Evolutionary conservation across 1,140 invertebrate species (phyloP).

Genomic region (Drosophila gunungcola): DNA sequence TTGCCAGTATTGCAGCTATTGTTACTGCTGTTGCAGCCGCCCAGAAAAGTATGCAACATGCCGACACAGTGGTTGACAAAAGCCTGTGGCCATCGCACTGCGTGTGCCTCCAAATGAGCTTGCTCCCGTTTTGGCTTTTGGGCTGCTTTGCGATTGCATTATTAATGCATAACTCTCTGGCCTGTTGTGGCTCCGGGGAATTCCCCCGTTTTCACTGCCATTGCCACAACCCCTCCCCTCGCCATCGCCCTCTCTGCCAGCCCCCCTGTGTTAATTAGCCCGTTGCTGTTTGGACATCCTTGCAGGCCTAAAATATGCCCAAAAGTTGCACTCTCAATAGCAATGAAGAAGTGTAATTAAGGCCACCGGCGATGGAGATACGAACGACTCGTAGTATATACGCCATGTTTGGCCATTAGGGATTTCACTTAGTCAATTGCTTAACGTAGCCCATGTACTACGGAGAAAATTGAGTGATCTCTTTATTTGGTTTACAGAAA

Average conservation of each 20-base stretch:
- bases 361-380: conserved; percentile 33
- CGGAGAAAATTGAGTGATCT: neutral
- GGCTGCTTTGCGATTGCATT: conserved; percentile 54
- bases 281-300: conserved; percentile 50
- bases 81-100: conserved; percentile 15
- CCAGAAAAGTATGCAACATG: conserved; percentile 45
- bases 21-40: neutral
- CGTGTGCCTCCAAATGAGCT: conserved; percentile 53
- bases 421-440: conserved; percentile 2
- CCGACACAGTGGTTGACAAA: conserved; percentile 40
- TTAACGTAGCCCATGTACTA: no score
- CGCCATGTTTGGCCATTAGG: conserved; percentile 17
- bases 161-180: conserved; percentile 76
- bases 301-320: conserved; percentile 15
- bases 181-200: conserved; percentile 20
- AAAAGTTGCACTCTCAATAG: conserved; percentile 32
- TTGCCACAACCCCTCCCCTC: neutral
- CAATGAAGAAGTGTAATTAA: conserved; percentile 44
- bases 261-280: conserved; percentile 65
- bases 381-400: conserved; percentile 9
- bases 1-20: conserved; percentile 19
- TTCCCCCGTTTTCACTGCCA: conserved; percentile 15
- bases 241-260: neutral
- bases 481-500: no score
- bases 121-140: conserved; percentile 47